Percentiles rank a stretch among this genome's conserved stretches.
Evolutionary conservation across 1,140 invertebrate genomes (phyloP).

Genomic region (Pseudomyrmex concolor): DNA sequence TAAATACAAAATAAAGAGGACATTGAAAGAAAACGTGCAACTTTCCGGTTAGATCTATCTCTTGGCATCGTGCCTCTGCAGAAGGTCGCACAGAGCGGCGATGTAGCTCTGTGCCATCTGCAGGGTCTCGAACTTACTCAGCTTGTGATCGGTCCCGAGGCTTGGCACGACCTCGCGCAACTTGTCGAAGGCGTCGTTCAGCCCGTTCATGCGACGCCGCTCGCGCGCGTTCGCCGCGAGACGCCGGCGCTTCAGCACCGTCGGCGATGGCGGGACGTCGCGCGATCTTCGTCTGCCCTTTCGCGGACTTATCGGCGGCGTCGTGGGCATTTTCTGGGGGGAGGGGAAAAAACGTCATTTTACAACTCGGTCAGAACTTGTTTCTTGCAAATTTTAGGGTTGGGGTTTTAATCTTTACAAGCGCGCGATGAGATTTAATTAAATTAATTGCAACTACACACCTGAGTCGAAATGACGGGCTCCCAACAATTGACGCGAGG

Average conservation of each 20-base stretch:
- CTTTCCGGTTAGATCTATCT: conserved; percentile 65
- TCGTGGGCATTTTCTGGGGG: conserved; percentile 68
- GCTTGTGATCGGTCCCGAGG: conserved; percentile 90
- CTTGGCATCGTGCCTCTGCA: conserved; percentile 76
- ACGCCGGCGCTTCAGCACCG: conserved; percentile 87
- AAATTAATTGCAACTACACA: conserved; percentile 43
- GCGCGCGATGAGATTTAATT: not conserved
- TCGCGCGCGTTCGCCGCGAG: conserved; percentile 92
- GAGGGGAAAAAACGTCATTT: not conserved
- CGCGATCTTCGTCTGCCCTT: conserved; percentile 80
- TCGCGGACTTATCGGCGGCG: conserved; percentile 78
- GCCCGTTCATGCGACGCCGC: conserved; percentile 91
- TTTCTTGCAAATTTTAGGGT: not conserved
- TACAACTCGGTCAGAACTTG: not conserved
- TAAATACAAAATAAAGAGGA: not conserved
- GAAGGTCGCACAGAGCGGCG: conserved; percentile 88
- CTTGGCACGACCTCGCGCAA: conserved; percentile 92
- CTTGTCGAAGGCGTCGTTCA: conserved; percentile 93
- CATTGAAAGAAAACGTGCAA: conserved; percentile 3
- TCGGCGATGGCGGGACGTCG: conserved; percentile 86
- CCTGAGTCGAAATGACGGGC: conserved; percentile 74
- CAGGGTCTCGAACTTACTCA: conserved; percentile 95
- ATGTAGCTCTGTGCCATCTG: conserved; percentile 96
- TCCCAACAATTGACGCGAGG: conserved; percentile 79
- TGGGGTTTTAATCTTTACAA: not conserved